Evolutionary conservation across 1,140 invertebrate genomes (phyloP), one percentile per base, ranked within the genome.

Genomic region (Drosophila murphyi): DNA sequence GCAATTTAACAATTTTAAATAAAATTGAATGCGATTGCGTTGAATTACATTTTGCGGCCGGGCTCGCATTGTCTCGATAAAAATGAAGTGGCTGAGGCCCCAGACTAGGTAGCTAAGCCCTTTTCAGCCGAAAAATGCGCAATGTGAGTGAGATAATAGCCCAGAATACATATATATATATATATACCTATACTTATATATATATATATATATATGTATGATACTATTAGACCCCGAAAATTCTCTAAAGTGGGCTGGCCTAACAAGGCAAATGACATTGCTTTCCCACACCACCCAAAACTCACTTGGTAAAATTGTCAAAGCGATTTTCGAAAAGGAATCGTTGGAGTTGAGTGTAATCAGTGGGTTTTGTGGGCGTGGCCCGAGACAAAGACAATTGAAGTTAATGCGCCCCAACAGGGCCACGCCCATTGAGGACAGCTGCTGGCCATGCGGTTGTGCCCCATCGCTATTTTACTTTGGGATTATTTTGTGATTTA

Each of bases 401-500:
- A 86, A 86, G 82, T 86, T 86, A 85, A 86, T 62, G 76, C 73
- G 75, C 64, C 80, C 63, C 68, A 43, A 43, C 12, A 37, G 56
- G 50, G 47, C 43, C 45, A 72, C 62, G 43, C 80, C 69, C 68
- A 65, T 68, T 51, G 61, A 69, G 31, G 32, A 59, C 29, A 51
- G 41, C 59, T 52, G 37, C 62, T 45, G 28, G 34, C 59, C 69
- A 59, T 64, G 61, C 62, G 43, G 45, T 78, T 72, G 82, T 20
- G 20, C 20, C 20, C 60, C 72, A 77, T 86, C 70, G 82, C 78
- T 90, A 89, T 90, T 90, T 90, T 90, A 90, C 86, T 90, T 90
- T 76, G 72, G 86, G 86, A 90, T 90, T 90, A 90, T 90, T 90
- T 86, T 89, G 86, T 90, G 86, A 90, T 90, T 90, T 90, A 90